Conservation (phyloP, 2,113 vertebrate genomes). For the human region DNA sequence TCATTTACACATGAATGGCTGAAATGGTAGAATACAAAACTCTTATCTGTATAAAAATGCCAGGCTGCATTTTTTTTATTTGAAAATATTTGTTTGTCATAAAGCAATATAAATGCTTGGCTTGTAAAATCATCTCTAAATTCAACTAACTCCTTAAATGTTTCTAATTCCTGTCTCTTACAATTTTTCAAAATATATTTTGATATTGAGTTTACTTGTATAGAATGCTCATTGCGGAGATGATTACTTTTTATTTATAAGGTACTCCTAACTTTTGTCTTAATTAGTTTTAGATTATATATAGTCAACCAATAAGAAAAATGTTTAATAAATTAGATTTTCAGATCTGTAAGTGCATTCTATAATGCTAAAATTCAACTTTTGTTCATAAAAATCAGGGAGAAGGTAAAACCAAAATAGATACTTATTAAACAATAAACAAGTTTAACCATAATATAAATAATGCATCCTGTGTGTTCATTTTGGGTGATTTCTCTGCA, state of each 20-base stretch:
- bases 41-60: not conserved
- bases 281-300: not conserved
- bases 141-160: not conserved
- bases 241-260: not conserved
- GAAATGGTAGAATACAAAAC: not conserved
- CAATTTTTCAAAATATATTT: not conserved
- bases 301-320: not conserved
- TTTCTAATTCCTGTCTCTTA: not conserved
- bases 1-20: conserved; percentile 25
- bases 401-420: not conserved
- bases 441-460: not conserved
- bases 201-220: not conserved
- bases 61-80: not conserved
- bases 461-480: not conserved
- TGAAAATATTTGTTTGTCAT: not conserved
- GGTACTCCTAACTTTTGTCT: not conserved
- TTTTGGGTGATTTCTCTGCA: not conserved
- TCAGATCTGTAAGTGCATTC: not conserved
- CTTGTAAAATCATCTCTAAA: conserved; percentile 5
- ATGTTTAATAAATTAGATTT: not conserved
- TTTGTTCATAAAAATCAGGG: not conserved
- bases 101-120: not conserved
- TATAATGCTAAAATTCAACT: not conserved
- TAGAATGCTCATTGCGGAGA: not conserved
- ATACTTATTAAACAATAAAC: not conserved